A percentile compares a stretch with the other conserved stretches of the same genome.
Conservation (phyloP, 2,113 vertebrate genomes). For the Dermatemys mawii region DNA sequence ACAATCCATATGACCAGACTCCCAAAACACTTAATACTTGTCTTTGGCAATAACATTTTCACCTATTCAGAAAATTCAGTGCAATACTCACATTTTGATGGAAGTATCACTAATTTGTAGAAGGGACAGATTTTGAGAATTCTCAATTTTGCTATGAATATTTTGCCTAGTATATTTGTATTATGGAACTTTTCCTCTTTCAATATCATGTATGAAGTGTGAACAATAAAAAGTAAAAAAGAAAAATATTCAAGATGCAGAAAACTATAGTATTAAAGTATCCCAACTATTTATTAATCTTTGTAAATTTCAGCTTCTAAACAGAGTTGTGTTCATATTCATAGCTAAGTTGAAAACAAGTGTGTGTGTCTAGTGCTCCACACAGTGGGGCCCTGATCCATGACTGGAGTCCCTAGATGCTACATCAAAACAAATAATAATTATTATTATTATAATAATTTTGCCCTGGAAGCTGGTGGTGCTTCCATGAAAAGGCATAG, state of each 20-base stretch:
- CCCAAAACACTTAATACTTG: background rate
- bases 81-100: background rate
- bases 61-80: background rate
- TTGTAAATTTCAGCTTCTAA: background rate
- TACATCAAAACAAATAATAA: background rate
- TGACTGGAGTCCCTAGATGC: background rate
- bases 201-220: background rate
- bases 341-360: background rate
- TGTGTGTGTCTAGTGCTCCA: background rate
- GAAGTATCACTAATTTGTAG: background rate
- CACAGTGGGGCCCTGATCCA: background rate
- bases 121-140: background rate
- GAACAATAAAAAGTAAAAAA: background rate
- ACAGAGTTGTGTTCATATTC: background rate
- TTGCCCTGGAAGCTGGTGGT: background rate
- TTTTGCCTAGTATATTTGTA: background rate
- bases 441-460: background rate
- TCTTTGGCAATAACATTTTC: background rate
- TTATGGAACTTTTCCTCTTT: background rate
- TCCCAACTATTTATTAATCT: background rate
- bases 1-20: rapidly evolving
- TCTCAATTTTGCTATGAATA: background rate
- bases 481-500: background rate
- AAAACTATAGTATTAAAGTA: background rate
- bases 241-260: background rate